Conservation (phyloP, 2,113 vertebrate species). For the Zosterops pallidus region DNA sequence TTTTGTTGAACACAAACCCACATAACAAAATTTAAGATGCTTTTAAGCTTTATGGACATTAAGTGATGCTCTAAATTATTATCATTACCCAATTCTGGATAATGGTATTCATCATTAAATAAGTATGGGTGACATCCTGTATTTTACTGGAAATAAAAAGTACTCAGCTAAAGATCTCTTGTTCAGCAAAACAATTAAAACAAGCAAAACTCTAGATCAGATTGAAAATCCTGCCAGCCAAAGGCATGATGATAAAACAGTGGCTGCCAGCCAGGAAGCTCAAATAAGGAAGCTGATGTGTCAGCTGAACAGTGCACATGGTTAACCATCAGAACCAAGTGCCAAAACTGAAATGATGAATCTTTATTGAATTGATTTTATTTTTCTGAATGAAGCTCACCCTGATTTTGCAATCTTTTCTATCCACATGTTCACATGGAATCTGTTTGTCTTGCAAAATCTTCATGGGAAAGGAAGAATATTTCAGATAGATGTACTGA, state of each 20-base stretch:
- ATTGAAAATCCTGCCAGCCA: constrained; percentile 11
- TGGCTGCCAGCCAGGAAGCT: constrained; percentile 24
- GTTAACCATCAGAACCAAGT: background rate
- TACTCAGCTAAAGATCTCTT: background rate
- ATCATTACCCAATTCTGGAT: background rate
- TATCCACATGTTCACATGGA: background rate
- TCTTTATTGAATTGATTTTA: background rate
- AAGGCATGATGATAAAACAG: background rate
- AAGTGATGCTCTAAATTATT: background rate
- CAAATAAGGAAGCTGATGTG: background rate
- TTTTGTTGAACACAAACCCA: background rate
- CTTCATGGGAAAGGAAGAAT: background rate
- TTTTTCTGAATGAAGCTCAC: constrained; percentile 4
- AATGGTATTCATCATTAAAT: background rate
- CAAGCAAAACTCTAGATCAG: constrained; percentile 25
- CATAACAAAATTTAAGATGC: background rate
- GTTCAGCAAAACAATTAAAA: constrained; percentile 1
- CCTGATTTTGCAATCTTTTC: background rate
- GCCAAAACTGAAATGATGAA: background rate
- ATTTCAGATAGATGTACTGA: background rate
- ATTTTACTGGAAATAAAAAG: background rate
- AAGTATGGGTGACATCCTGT: background rate
- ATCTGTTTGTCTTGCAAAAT: background rate
- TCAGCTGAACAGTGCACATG: background rate
- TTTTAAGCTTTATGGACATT: background rate